phyloP scores from a whole-genome alignment of 2,888 invertebrate species.

The Dicyrtomina minuta region DNA sequence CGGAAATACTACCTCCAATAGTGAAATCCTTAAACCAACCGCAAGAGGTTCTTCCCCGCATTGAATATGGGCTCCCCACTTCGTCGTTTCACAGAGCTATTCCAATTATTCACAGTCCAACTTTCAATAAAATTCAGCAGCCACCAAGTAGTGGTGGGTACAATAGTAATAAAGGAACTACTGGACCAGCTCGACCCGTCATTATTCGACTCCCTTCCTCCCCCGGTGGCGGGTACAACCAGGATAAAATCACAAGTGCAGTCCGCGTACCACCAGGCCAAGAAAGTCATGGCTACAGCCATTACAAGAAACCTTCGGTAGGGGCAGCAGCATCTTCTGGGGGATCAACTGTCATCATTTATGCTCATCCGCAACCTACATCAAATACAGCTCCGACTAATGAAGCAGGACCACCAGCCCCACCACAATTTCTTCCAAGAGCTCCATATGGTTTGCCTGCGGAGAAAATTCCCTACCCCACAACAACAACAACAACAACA shows the following conservation, averaged over 20 bases:
- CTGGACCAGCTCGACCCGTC: no score
- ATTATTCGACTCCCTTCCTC: no score
- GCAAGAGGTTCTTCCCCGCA: no score
- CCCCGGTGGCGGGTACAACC: no score
- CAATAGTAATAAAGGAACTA: background rate
- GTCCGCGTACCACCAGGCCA: background rate
- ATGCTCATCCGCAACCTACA: conserved; percentile 37
- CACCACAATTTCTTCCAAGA: conserved; percentile 21
- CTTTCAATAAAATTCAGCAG: no score
- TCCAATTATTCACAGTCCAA: background rate
- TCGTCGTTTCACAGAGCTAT: conserved; percentile 20
- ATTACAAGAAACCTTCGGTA: conserved; percentile 18
- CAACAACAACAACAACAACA: background rate
- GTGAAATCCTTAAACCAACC: conserved; percentile 37
- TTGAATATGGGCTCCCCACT: no score
- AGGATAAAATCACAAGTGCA: conserved; percentile 11
- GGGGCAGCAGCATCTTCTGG: conserved; percentile 44
- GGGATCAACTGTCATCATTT: conserved; percentile 48
- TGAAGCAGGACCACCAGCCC: background rate
- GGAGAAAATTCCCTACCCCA: no score
- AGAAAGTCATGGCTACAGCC: background rate
- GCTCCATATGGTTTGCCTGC: conserved; percentile 24
- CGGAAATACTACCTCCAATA: conserved; percentile 38
- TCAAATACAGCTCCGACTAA: background rate
- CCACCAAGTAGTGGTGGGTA: background rate